Evolutionary conservation across 2,797 vertebrate genomes (phyloP).

Genomic region (Neosalanx taihuensis): DNA sequence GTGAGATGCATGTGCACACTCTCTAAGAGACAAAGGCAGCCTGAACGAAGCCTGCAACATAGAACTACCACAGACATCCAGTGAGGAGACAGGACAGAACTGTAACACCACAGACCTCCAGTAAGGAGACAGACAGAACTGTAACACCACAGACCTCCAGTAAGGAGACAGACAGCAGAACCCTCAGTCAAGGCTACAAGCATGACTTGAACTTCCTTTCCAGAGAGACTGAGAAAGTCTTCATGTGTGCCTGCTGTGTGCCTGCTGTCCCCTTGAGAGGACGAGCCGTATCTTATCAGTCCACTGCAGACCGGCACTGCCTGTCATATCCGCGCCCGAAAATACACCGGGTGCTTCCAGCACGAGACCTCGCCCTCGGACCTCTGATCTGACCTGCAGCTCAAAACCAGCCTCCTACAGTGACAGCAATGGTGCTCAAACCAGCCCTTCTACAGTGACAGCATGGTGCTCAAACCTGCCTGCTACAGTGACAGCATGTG

Average conservation of each 20-base stretch:
- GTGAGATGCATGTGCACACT: too few species aligned
- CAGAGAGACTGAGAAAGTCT: constrained; percentile 60
- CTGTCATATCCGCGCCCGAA: constrained; percentile 81
- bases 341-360: constrained; percentile 79
- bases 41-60: constrained; percentile 20
- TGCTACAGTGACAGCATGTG: too few species aligned
- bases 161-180: constrained; percentile 64
- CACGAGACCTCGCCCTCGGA: constrained; percentile 80
- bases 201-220: constrained; percentile 61
- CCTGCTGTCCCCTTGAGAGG: constrained; percentile 69
- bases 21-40: neutral
- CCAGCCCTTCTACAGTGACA: too few species aligned
- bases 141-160: constrained; percentile 78
- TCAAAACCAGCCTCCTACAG: constrained; percentile 41
- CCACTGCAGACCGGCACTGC: constrained; percentile 82
- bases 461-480: too few species aligned
- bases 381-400: constrained; percentile 56
- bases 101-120: constrained; percentile 70
- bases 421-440: too few species aligned
- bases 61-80: too few species aligned
- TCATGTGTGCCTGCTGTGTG: constrained; percentile 79
- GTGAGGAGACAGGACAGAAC: too few species aligned
- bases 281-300: constrained; percentile 92
- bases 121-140: too few species aligned
- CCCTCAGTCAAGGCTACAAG: constrained; percentile 67